Evolutionary conservation across 2,888 invertebrate genomes (phyloP).

Genomic region (Netelia virgata): DNA sequence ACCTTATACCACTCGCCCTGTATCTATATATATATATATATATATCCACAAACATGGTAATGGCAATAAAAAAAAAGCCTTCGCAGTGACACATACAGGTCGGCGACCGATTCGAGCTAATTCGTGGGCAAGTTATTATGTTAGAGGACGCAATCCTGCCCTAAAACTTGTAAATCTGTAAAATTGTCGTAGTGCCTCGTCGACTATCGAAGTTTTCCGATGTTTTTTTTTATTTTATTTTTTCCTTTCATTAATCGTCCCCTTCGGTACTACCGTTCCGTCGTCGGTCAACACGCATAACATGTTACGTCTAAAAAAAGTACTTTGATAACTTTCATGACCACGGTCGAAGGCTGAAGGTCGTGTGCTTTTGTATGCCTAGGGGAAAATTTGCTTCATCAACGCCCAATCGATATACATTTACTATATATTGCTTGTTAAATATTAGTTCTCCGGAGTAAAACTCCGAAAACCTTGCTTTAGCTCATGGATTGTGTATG

Average conservation of each 20-base stretch:
- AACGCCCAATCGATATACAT: conserved; percentile 46
- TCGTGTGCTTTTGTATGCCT: conserved; percentile 49
- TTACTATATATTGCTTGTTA: conserved; percentile 36
- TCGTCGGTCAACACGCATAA: conserved; percentile 3
- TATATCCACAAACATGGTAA: conserved; percentile 36
- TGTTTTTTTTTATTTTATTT: conserved; percentile 26
- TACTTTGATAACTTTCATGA: conserved; percentile 43
- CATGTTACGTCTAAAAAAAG: conserved; percentile 32
- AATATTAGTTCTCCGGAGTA: conserved; percentile 45
- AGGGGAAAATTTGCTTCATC: conserved; percentile 30
- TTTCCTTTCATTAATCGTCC: background rate
- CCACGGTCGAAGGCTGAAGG: conserved; percentile 32
- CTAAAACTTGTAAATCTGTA: conserved; percentile 57
- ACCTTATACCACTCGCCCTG: too few relatives aligned
- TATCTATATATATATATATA: conserved; percentile 12
- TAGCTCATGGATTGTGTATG: conserved; percentile 39
- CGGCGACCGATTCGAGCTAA: conserved; percentile 33
- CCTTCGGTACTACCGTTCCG: conserved; percentile 15
- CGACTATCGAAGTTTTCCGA: conserved; percentile 23
- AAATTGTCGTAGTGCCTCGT: conserved; percentile 52
- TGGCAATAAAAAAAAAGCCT: conserved; percentile 51
- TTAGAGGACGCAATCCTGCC: conserved; percentile 24
- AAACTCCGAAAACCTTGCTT: conserved; percentile 55
- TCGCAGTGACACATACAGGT: conserved; percentile 26
- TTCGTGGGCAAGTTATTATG: conserved; percentile 33